phyloP scores from a whole-genome alignment of 2,113 vertebrate genomes.

The Percina caprodes region DNA sequence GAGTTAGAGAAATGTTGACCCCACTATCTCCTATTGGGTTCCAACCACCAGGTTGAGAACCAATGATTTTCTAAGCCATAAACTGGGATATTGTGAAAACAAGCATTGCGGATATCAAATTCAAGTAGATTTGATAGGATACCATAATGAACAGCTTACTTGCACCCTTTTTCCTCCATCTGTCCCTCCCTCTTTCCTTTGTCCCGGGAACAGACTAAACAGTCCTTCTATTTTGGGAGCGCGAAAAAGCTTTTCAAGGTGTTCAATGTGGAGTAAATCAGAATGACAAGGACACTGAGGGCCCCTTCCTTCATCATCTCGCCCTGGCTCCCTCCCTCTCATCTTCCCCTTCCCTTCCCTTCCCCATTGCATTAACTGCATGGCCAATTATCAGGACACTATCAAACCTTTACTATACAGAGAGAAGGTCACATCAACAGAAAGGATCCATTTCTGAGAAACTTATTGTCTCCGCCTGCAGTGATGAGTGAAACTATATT shows the following conservation, averaged over 20 bases:
- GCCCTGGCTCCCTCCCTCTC: constrained; percentile 14
- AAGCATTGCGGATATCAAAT: constrained; percentile 35
- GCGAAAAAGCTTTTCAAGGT: constrained; percentile 64
- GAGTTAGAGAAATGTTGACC: not conserved
- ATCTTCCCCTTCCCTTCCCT: not conserved
- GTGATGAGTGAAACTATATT: not conserved
- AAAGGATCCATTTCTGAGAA: constrained; percentile 30
- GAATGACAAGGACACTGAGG: constrained; percentile 73
- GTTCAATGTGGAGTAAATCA: constrained; percentile 68
- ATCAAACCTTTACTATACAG: constrained; percentile 32
- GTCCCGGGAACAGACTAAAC: constrained; percentile 23
- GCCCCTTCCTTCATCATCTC: constrained; percentile 46
- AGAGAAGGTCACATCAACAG: constrained; percentile 48
- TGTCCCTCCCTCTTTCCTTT: constrained; percentile 27
- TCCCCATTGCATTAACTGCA: constrained; percentile 32
- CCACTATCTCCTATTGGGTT: not conserved
- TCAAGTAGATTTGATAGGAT: constrained; percentile 28
- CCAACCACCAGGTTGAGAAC: constrained; percentile 14
- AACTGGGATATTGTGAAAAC: constrained; percentile 39
- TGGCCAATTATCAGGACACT: constrained; percentile 24
- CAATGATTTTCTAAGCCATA: constrained; percentile 35
- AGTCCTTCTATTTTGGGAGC: constrained; percentile 56
- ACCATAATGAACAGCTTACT: not conserved
- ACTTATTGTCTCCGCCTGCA: constrained; percentile 2
- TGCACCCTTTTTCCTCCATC: constrained; percentile 20